phyloP scores from a whole-genome alignment of 1,140 invertebrate species.

The Helicorthomorpha holstii region DNA sequence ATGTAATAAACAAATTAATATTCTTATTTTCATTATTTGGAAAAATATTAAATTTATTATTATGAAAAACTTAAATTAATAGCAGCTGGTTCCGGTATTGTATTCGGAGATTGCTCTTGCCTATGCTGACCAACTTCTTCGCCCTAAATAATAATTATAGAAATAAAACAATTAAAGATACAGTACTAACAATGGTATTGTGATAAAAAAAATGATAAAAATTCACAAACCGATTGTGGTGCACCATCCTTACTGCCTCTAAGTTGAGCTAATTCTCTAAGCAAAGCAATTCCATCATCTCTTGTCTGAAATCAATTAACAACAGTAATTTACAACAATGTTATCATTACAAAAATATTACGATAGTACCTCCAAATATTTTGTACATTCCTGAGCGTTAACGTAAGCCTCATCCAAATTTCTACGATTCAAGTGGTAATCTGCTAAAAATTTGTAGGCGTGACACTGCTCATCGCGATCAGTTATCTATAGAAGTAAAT shows the following conservation, averaged over 20 bases:
- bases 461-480: constrained; percentile 62
- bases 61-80: too few species aligned
- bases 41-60: too few species aligned
- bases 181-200: too few species aligned
- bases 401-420: constrained; percentile 69
- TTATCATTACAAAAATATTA: too few species aligned
- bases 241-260: constrained; percentile 30
- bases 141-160: too few species aligned
- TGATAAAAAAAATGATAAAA: not conserved
- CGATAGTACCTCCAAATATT: constrained; percentile 46
- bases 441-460: constrained; percentile 77
- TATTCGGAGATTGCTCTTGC: too few species aligned
- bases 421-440: constrained; percentile 61
- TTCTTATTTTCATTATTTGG: too few species aligned
- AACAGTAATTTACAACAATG: constrained; percentile 10
- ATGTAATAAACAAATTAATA: too few species aligned
- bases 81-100: too few species aligned
- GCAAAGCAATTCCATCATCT: constrained; percentile 72
- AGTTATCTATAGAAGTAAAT: constrained; percentile 21
- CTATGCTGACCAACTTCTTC: too few species aligned
- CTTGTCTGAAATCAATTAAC: constrained; percentile 45
- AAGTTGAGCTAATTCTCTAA: constrained; percentile 59
- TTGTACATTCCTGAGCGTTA: constrained; percentile 84
- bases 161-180: too few species aligned
- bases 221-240: not conserved